phyloP scores from a whole-genome alignment of 2,888 invertebrate genomes.

The Eubasilissa splendida region DNA sequence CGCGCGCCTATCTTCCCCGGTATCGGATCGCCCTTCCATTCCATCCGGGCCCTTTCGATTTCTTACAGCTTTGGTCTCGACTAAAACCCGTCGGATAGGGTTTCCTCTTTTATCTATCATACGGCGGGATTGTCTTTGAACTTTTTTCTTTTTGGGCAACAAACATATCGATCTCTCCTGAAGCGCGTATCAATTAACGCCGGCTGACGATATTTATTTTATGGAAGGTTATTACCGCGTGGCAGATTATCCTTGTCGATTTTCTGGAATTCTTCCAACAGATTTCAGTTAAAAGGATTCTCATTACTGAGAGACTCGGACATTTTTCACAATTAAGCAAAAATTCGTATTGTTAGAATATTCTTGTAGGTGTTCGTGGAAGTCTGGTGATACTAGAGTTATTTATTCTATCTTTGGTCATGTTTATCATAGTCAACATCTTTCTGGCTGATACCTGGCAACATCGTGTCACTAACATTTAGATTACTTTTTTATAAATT shows the following conservation, averaged over 20 bases:
- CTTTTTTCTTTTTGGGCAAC: neutral
- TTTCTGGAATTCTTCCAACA: neutral
- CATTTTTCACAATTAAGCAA: slow-evolving; percentile 15
- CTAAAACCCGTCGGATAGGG: neutral
- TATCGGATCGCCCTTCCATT: slow-evolving; percentile 26
- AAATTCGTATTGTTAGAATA: neutral
- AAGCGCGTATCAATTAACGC: slow-evolving; percentile 15
- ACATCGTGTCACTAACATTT: neutral
- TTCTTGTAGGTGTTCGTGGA: no score
- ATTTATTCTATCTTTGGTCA: no score
- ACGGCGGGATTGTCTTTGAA: neutral
- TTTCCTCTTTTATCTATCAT: slow-evolving; percentile 16
- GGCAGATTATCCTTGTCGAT: neutral
- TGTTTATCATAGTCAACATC: no score
- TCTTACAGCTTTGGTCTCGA: neutral
- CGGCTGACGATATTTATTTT: slow-evolving; percentile 16
- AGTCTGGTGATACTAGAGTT: no score
- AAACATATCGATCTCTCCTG: slow-evolving; percentile 18
- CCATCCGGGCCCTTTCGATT: neutral
- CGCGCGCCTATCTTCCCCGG: neutral
- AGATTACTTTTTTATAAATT: neutral
- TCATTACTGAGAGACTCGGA: neutral
- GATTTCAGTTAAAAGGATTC: slow-evolving; percentile 4
- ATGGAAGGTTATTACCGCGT: slow-evolving; percentile 7
- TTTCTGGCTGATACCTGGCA: no score